A percentile compares a stretch with the other conserved stretches of the same genome.
These are phyloP conservation scores for Myotis findleyi DNA, from an alignment of 2,797 vertebrate genomes.

Conservation along the genomic window DNA sequence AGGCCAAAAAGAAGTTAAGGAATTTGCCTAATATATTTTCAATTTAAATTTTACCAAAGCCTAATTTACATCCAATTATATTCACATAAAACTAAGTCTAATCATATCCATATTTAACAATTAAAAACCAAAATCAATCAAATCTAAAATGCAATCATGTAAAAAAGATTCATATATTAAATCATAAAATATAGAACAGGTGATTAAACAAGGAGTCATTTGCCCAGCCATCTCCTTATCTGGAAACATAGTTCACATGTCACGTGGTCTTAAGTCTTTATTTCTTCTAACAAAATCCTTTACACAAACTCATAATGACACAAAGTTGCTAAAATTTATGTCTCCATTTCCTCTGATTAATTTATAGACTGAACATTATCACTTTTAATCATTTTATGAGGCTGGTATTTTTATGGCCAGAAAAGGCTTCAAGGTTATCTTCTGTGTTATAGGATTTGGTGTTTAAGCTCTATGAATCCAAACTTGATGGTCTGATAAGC, in stretches of 20 bases:
- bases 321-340: conserved; percentile 79
- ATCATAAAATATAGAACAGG: conserved; percentile 84
- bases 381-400: conserved; percentile 79
- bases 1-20: conserved; percentile 66
- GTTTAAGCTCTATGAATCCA: conserved; percentile 58
- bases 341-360: conserved; percentile 74
- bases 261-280: conserved; percentile 64
- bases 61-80: conserved; percentile 83
- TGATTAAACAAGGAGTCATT: conserved; percentile 82
- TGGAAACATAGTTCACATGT: conserved; percentile 56
- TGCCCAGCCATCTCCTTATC: conserved; percentile 65
- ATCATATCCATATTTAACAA: conserved; percentile 83
- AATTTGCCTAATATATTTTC: conserved; percentile 73
- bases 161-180: conserved; percentile 82
- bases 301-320: conserved; percentile 79
- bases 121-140: conserved; percentile 84
- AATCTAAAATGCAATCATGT: conserved; percentile 81
- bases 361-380: conserved; percentile 79
- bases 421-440: conserved; percentile 78
- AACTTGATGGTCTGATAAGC: conserved; percentile 66
- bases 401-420: conserved; percentile 72
- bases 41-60: conserved; percentile 77
- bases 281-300: conserved; percentile 78
- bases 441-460: conserved; percentile 64
- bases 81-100: conserved; percentile 81